Conservation (phyloP, 2,113 vertebrate species). For the Phalacrocorax aristotelis region DNA sequence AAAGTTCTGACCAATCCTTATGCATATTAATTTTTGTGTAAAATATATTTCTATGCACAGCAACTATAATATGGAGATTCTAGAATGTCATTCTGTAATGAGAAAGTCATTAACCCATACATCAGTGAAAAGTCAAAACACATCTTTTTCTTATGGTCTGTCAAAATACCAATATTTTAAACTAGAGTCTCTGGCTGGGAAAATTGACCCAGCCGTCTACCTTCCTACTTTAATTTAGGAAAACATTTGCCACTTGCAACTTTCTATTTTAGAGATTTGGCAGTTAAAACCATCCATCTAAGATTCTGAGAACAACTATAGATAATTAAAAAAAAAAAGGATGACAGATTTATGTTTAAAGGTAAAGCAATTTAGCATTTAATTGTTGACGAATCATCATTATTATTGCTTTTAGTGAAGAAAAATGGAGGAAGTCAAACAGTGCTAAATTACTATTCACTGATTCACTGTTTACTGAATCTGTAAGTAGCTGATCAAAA, state of each 20-base stretch:
- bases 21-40: background rate
- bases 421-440: background rate
- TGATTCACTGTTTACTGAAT: background rate
- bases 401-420: background rate
- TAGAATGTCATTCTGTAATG: background rate
- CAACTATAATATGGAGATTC: background rate
- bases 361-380: background rate
- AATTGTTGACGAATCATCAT: background rate
- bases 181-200: background rate
- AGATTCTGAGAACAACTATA: background rate
- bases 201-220: background rate
- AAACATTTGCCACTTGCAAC: background rate
- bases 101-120: background rate
- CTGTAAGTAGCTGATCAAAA: background rate
- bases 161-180: background rate
- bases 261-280: background rate
- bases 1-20: background rate
- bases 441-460: background rate
- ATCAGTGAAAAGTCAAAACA: background rate
- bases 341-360: background rate
- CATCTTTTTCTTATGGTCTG: background rate
- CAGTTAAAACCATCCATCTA: background rate
- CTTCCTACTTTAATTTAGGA: background rate
- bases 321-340: background rate
- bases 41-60: background rate